Evolutionary conservation across 2,113 vertebrate genomes (phyloP).

Genomic region (Eubucco bourcierii): DNA sequence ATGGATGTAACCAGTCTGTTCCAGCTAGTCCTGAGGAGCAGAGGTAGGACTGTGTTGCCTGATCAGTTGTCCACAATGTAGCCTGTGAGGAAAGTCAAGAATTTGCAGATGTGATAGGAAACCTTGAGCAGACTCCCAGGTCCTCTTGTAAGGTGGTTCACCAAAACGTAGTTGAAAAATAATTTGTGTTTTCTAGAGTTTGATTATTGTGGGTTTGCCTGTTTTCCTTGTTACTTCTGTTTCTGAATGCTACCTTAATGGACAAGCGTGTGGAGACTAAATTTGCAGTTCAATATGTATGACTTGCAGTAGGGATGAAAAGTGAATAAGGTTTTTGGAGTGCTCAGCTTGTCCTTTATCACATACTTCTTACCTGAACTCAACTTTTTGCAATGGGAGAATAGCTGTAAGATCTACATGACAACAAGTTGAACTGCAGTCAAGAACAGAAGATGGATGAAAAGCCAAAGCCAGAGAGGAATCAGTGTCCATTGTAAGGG

Average conservation of each 20-base stretch:
- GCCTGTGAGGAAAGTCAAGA: not conserved
- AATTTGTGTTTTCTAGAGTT: not conserved
- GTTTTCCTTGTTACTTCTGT: not conserved
- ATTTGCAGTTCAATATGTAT: not conserved
- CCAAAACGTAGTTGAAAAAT: not conserved
- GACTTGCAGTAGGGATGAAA: not conserved
- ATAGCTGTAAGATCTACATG: not conserved
- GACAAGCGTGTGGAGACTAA: not conserved
- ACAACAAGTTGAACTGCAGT: not conserved
- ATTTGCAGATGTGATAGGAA: not conserved
- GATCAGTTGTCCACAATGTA: accelerated
- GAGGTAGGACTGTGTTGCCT: not conserved
- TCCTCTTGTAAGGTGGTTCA: not conserved
- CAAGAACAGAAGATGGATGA: not conserved
- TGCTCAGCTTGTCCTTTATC: not conserved
- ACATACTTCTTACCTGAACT: not conserved
- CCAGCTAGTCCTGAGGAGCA: not conserved
- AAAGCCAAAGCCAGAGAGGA: not conserved
- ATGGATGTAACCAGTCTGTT: not conserved
- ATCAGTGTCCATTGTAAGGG: not conserved
- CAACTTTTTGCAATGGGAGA: not conserved
- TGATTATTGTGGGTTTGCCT: not conserved
- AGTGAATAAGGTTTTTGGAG: not conserved
- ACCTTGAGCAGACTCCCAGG: not conserved
- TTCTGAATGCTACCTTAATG: not conserved